These are phyloP conservation scores for Panthera leo DNA, from an alignment of 2,113 vertebrate genomes.

Conservation along the genomic window DNA sequence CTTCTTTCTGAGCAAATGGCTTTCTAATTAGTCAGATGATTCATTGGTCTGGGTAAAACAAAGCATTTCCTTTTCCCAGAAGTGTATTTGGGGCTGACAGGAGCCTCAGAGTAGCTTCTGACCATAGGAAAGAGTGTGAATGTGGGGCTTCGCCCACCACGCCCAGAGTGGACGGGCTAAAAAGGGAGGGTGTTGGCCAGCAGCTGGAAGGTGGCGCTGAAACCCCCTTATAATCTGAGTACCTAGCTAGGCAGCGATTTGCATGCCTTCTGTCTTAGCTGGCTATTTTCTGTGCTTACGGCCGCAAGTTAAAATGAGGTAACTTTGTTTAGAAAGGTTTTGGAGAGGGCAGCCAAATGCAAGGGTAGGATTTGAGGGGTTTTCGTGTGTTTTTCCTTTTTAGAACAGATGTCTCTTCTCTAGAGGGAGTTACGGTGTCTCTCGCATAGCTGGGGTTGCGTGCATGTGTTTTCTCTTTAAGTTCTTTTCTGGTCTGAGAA, in stretches of 20 bases:
- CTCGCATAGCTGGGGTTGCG: neutral
- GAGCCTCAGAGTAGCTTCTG: neutral
- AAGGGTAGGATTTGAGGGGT: constrained; percentile 32
- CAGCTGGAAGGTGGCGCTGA: neutral
- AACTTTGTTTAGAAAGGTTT: neutral
- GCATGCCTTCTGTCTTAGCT: neutral
- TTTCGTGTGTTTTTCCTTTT: constrained; percentile 26
- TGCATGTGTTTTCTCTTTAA: constrained; percentile 38
- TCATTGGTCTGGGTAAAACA: constrained; percentile 44
- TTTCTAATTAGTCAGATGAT: constrained; percentile 63
- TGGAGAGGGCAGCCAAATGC: constrained; percentile 1
- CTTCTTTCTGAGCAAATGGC: neutral
- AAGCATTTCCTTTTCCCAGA: constrained; percentile 59
- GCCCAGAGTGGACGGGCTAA: neutral
- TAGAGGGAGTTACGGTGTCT: constrained; percentile 29
- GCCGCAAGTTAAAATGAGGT: neutral
- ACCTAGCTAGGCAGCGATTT: neutral
- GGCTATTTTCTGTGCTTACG: neutral
- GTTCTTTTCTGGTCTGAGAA: constrained; percentile 22
- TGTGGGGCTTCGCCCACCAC: neutral
- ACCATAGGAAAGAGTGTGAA: neutral
- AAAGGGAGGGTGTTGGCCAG: neutral
- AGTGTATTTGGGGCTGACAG: neutral
- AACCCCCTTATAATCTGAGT: neutral
- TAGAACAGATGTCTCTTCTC: constrained; percentile 66